These are phyloP conservation scores for Clitarchus hookeri DNA, from an alignment of 2,888 invertebrate genomes.

Conservation along the genomic window DNA sequence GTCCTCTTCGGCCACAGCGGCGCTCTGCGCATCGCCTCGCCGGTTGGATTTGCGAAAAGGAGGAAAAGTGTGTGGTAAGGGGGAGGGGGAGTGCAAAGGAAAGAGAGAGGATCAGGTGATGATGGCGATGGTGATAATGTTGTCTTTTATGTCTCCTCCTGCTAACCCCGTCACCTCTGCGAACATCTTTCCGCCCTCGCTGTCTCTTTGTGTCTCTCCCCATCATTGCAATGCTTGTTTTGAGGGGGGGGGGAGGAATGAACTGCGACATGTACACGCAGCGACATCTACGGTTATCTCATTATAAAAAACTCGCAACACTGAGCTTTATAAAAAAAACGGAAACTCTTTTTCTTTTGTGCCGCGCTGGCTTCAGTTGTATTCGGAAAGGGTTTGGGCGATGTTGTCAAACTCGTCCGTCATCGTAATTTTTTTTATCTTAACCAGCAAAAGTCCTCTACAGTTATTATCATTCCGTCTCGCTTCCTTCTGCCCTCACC, in stretches of 20 bases:
- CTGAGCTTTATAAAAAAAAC: constrained; percentile 33
- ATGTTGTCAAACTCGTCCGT: neutral
- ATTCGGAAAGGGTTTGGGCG: neutral
- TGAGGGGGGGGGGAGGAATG: too few species aligned
- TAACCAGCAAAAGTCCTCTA: constrained; percentile 11
- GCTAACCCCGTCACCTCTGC: neutral
- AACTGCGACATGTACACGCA: neutral
- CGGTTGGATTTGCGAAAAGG: too few species aligned
- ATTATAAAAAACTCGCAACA: constrained; percentile 40
- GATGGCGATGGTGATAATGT: neutral
- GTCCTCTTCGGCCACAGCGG: too few species aligned
- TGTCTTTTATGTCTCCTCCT: constrained; percentile 21
- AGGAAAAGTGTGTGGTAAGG: too few species aligned
- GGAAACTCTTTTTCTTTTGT: constrained; percentile 9
- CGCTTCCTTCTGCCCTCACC: neutral
- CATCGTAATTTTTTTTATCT: neutral
- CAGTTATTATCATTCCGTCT: constrained; percentile 12
- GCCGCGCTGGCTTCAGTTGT: neutral
- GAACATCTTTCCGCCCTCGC: neutral
- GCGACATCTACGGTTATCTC: constrained; percentile 32
- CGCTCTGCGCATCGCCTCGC: too few species aligned
- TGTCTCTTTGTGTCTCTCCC: constrained; percentile 11
- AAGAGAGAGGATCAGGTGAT: too few species aligned
- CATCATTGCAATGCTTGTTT: neutral
- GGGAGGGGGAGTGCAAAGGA: too few species aligned